These are phyloP conservation scores for Diabrotica undecimpunctata DNA, from an alignment of 1,140 invertebrate genomes.

Conservation along the genomic window DNA sequence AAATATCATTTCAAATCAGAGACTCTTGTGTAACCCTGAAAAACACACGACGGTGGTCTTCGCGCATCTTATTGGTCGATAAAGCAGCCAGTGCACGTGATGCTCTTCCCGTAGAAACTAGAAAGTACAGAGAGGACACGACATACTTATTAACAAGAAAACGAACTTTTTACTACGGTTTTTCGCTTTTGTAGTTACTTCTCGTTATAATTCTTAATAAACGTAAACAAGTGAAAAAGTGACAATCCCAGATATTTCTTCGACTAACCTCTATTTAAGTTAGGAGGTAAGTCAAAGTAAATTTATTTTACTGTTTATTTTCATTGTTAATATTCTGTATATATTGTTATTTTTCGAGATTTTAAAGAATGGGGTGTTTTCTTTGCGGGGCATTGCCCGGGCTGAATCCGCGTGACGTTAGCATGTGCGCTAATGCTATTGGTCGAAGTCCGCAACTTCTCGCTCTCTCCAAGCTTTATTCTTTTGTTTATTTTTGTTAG, in stretches of 20 bases:
- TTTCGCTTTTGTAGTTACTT: too few relatives aligned
- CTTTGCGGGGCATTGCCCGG: slow-evolving; percentile 14
- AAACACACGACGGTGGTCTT: slow-evolving; percentile 13
- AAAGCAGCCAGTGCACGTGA: slow-evolving; percentile 18
- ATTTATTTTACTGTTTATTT: too few relatives aligned
- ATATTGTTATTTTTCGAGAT: neutral
- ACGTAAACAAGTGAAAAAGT: neutral
- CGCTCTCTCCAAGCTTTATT: slow-evolving; percentile 13
- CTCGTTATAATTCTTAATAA: neutral
- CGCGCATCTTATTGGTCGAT: slow-evolving; percentile 18
- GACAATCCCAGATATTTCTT: neutral
- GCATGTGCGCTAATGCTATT: slow-evolving; percentile 22
- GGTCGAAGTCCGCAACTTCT: slow-evolving; percentile 16
- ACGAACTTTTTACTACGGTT: neutral
- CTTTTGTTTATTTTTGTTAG: slow-evolving; percentile 19
- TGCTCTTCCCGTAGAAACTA: slow-evolving; percentile 14
- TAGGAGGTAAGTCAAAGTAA: neutral
- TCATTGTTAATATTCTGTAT: too few relatives aligned
- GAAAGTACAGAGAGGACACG: slow-evolving; percentile 14
- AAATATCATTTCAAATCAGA: neutral
- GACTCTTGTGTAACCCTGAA: slow-evolving; percentile 16
- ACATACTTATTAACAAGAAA: neutral
- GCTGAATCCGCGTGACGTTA: slow-evolving; percentile 10
- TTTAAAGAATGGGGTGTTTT: slow-evolving; percentile 13
- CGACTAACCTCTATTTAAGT: neutral